Percentiles rank a stretch among this genome's conserved stretches.
Conservation (phyloP, 2,113 vertebrate species). For the Chionis minor region DNA sequence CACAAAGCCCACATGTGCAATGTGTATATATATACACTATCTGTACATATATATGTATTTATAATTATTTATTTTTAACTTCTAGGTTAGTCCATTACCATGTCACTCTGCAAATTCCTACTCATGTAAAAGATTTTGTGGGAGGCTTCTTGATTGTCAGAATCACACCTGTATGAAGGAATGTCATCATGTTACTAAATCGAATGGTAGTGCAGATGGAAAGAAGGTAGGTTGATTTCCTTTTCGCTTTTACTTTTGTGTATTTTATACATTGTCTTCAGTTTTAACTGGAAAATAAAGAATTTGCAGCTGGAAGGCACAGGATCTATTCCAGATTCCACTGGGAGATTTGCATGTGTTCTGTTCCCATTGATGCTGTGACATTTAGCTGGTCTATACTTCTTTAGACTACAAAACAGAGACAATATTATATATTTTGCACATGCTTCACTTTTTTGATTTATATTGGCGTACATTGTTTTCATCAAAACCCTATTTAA, state of each 20-base stretch:
- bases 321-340: background rate
- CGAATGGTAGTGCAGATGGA: background rate
- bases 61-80: conserved; percentile 3
- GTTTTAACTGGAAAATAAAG: background rate
- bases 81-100: conserved; percentile 78
- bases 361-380: background rate
- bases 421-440: background rate
- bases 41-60: background rate
- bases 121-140: conserved; percentile 83
- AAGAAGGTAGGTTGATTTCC: conserved; percentile 65
- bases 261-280: background rate
- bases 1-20: background rate
- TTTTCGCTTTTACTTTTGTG: background rate
- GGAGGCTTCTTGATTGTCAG: conserved; percentile 77
- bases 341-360: background rate
- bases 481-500: background rate
- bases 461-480: background rate
- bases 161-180: conserved; percentile 84
- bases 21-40: background rate
- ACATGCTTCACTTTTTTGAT: background rate
- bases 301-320: background rate
- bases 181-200: conserved; percentile 78
- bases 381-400: background rate
- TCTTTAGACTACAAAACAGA: background rate
- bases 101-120: conserved; percentile 81